Evolutionary conservation across 2,113 vertebrate species (phyloP).

Genomic region (Taxidea taxus): DNA sequence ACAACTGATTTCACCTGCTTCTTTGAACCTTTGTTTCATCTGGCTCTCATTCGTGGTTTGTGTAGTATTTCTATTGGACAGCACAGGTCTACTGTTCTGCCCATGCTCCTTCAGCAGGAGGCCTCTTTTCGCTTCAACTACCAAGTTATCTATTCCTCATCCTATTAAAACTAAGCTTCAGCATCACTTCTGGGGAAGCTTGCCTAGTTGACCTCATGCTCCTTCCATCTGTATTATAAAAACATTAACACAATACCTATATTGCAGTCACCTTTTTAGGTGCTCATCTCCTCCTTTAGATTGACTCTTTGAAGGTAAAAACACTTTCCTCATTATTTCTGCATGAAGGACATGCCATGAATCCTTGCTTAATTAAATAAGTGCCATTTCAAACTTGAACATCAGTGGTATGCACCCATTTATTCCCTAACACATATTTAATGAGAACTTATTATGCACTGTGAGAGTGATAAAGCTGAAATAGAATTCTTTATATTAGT

Average conservation of each 20-base stretch:
- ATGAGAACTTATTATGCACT: neutral
- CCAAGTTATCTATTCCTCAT: neutral
- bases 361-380: neutral
- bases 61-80: neutral
- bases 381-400: neutral
- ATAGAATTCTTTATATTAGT: neutral
- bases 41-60: neutral
- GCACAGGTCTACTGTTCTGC: neutral
- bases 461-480: neutral
- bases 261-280: neutral
- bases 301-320: neutral
- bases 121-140: neutral
- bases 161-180: neutral
- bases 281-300: neutral
- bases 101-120: neutral
- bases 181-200: neutral
- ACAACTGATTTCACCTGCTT: neutral
- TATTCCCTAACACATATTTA: neutral
- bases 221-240: neutral
- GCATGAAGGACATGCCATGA: neutral
- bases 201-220: neutral
- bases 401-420: neutral
- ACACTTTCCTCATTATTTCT: neutral
- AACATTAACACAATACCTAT: neutral
- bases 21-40: neutral